Percentiles rank a stretch among this genome's conserved stretches.
phyloP scores from a whole-genome alignment of 2,797 vertebrate species.

The Enteromius mattozi region DNA sequence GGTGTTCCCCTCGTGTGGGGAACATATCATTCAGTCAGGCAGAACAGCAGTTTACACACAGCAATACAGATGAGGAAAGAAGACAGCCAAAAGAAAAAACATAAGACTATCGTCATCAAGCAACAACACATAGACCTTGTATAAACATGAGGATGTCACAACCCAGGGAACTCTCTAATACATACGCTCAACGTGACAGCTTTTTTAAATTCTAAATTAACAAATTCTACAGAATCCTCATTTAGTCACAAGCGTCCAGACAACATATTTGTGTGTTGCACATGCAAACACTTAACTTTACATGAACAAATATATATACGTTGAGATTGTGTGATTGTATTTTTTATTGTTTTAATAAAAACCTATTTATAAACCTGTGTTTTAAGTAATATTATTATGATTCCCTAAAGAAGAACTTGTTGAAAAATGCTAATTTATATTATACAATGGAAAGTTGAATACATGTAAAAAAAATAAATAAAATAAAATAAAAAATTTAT shows the following conservation, averaged over 20 bases:
- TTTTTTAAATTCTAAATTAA: conserved; percentile 25
- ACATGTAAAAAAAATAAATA: neutral
- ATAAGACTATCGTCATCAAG: neutral
- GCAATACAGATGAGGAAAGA: neutral
- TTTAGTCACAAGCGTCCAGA: conserved; percentile 4
- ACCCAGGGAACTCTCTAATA: neutral
- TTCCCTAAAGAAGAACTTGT: neutral
- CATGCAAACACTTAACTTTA: conserved; percentile 36
- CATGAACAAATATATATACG: conserved; percentile 1
- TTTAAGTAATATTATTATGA: neutral
- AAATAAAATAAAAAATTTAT: neutral
- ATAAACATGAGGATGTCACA: neutral
- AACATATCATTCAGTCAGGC: conserved; percentile 8
- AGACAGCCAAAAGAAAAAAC: neutral
- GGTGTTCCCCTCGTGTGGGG: neutral
- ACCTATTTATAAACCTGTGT: neutral
- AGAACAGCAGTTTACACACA: conserved; percentile 9
- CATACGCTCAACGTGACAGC: neutral
- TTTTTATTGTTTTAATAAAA: conserved; percentile 1
- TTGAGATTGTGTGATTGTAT: neutral
- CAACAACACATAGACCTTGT: neutral
- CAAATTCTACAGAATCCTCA: conserved; percentile 9
- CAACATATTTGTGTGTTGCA: neutral
- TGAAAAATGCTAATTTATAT: neutral
- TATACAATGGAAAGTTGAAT: neutral